Base-by-base conservation (phyloP, 2,113 vertebrate genomes). In the Cariama cristata region DNA sequence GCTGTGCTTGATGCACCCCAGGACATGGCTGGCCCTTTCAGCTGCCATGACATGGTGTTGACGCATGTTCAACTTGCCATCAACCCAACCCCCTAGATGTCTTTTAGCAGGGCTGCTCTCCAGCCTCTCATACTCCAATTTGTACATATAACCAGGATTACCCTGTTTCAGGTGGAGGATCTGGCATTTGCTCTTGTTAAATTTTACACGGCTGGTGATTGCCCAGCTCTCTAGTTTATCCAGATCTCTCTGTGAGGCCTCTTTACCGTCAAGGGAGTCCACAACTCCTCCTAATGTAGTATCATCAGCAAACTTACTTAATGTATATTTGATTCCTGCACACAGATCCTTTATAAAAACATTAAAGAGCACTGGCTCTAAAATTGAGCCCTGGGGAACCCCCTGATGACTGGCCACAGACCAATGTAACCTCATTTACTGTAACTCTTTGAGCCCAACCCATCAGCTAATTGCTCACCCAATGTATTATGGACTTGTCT, bases 401-500 rank as follows among this genome's bases (percentile, higher is more conserved):
- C 47, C 44, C 15, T 35, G 33, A 12, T 56, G 42, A 80, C 75
- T 22, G 53, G 22, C 28, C 1, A 3, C 24, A 82, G 42, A 8
- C 53, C 79, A 38, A 73, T 24, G 21, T 18, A 62, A 74, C 23
- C 15, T n/a, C 33, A 53, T 42, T 86, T 68, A 58, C 42, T 60
- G 0, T 5, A 60, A 75, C 6, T 22, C 32, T 35, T 32, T 26
- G 14, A 58, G 73, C 8, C 22, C 0, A 0, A 50, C 22, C 12
- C 17, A 22, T 12, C 42, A 71, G 24, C n/a, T 71, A 67, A 45
- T 28, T 69, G 13, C 23, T 86, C 16, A 47, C 8, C 18, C 71
- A 73, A 4, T 0, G 3, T 8, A 63, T 2, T 1, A 50, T 5
- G 11, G 40, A 47, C 2, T 81, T 47, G 38, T 3, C 56, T 49